Evolutionary conservation across 2,797 vertebrate species (phyloP).

Genomic region (Eidolon dupreanum): DNA sequence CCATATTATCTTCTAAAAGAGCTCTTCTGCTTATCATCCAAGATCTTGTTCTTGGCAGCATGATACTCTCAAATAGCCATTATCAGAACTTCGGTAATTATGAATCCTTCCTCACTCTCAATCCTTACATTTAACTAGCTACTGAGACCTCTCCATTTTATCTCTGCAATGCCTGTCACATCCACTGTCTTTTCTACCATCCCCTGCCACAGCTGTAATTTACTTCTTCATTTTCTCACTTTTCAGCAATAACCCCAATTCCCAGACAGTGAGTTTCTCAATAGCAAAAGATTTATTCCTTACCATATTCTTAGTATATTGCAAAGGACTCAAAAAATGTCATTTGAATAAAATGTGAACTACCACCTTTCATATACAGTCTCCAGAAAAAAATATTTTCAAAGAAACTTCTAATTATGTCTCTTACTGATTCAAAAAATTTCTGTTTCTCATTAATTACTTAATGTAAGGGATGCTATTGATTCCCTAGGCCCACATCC

Average conservation of each 20-base stretch:
- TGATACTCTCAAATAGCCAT: neutral
- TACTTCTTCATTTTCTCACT: neutral
- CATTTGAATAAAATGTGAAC: constrained; percentile 12
- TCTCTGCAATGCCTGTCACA: neutral
- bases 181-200: neutral
- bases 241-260: neutral
- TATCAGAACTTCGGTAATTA: neutral
- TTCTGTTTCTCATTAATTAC: neutral
- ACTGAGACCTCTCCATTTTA: neutral
- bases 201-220: neutral
- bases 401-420: neutral
- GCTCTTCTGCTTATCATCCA: neutral
- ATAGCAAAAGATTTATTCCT: neutral
- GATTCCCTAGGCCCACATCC: no score
- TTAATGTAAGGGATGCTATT: neutral
- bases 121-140: neutral
- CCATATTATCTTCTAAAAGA: neutral
- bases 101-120: neutral
- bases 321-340: neutral
- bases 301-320: neutral
- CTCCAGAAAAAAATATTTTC: neutral
- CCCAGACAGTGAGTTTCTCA: neutral
- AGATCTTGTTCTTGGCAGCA: neutral
- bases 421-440: neutral
- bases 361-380: neutral